A percentile compares a stretch with the other conserved stretches of the same genome.
Evolutionary conservation across 2,888 invertebrate genomes (phyloP).

Genomic region (Andrena dorsata): DNA sequence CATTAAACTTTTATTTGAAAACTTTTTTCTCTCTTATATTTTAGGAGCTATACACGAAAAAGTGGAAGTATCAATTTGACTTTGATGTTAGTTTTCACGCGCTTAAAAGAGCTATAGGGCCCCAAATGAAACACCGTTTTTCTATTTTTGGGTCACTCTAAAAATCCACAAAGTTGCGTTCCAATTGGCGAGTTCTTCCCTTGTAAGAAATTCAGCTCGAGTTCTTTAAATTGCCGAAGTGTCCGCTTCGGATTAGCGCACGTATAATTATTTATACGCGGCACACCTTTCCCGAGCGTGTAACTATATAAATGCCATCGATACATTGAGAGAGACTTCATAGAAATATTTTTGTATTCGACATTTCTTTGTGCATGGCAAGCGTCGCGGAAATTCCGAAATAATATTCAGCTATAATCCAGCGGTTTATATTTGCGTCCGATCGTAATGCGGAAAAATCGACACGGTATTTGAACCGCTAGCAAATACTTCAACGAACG

Average conservation of each 20-base stretch:
- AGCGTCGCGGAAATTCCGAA: constrained; percentile 21
- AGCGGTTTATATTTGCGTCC: constrained; percentile 64
- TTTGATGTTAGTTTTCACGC: no score
- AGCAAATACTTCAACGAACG: constrained; percentile 52
- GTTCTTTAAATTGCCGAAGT: no score
- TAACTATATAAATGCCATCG: constrained; percentile 27
- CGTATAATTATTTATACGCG: constrained; percentile 36
- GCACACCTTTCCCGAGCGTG: constrained; percentile 22
- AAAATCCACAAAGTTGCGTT: no score
- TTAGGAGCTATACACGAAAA: no score
- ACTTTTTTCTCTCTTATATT: no score
- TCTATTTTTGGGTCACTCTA: no score
- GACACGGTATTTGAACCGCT: constrained; percentile 30
- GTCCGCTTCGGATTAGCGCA: background rate
- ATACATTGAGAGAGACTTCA: constrained; percentile 18
- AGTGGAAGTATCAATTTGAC: no score
- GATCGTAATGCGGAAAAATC: constrained; percentile 25
- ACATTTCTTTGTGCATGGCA: constrained; percentile 37
- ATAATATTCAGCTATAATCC: constrained; percentile 30
- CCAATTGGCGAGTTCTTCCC: no score
- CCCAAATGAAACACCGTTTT: no score
- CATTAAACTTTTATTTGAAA: no score
- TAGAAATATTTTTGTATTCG: constrained; percentile 55
- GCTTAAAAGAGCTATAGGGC: no score
- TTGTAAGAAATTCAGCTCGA: no score